Evolutionary conservation across 2,797 vertebrate species (phyloP).

Genomic region (Onychomys torridus): DNA sequence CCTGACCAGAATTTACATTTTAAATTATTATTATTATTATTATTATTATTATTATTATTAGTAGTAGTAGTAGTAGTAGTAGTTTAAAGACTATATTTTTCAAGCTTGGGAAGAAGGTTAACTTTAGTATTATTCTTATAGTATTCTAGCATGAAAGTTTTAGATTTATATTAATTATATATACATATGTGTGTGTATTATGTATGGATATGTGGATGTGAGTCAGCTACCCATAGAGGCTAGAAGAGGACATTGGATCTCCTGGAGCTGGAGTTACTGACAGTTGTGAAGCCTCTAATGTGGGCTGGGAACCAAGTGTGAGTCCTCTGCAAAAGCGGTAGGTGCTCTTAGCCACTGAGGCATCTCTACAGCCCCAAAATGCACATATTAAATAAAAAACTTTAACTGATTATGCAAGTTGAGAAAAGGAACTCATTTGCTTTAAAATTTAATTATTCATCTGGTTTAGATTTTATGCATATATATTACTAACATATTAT

Average conservation of each 20-base stretch:
- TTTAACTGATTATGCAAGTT: conserved; percentile 59
- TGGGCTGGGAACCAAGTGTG: neutral
- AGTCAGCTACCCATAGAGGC: neutral
- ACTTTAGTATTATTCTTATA: conserved; percentile 34
- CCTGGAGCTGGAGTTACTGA: too few relatives aligned
- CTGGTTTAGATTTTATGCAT: conserved; percentile 37
- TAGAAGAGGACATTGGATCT: neutral
- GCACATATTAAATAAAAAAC: conserved; percentile 34
- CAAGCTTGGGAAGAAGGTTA: neutral
- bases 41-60: too few relatives aligned
- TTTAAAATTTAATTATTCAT: conserved; percentile 51
- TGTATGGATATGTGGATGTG: neutral
- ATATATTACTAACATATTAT: conserved; percentile 34
- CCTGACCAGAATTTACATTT: neutral
- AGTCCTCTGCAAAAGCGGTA: too few relatives aligned
- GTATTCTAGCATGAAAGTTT: neutral
- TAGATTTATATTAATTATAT: neutral
- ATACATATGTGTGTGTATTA: neutral
- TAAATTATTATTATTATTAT: neutral
- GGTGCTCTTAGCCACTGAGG: neutral
- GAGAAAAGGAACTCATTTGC: conserved; percentile 28
- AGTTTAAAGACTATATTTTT: neutral
- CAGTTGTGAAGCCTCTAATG: neutral
- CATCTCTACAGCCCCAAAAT: neutral
- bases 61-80: too few relatives aligned